Conservation (phyloP, 2,888 invertebrate genomes). For the Pelosia muscerda region DNA sequence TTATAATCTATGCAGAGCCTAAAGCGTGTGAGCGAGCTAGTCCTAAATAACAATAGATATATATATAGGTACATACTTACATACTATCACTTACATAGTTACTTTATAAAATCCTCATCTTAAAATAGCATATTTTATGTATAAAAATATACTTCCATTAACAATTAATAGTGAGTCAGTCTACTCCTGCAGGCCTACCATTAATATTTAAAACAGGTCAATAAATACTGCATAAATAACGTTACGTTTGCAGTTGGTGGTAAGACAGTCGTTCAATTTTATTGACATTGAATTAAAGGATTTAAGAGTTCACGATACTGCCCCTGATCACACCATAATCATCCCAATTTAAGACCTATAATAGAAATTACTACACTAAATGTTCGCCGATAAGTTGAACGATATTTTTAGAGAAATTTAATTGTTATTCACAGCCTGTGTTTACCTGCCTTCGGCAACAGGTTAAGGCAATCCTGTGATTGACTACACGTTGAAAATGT, state of each 20-base stretch:
- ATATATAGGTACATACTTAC: not conserved
- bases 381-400: not conserved
- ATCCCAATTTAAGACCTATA: not conserved
- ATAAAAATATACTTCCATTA: not conserved
- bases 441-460: not conserved
- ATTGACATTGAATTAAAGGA: too few species aligned
- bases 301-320: too few species aligned
- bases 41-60: not conserved
- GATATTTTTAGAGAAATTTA: not conserved
- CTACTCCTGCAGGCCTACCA: too few species aligned
- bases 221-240: too few species aligned
- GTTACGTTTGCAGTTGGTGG: too few species aligned
- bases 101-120: not conserved
- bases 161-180: not conserved
- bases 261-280: too few species aligned
- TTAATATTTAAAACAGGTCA: too few species aligned
- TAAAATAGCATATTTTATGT: not conserved
- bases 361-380: not conserved
- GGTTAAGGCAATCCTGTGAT: not conserved
- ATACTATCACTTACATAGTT: not conserved
- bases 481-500: too few species aligned
- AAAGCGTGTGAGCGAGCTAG: not conserved
- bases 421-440: slow-evolving; percentile 1
- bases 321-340: not conserved
- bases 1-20: not conserved